Percentiles rank a stretch among this genome's conserved stretches.
Conservation (phyloP, 2,888 invertebrate species). For the Teleiodes luculella region DNA sequence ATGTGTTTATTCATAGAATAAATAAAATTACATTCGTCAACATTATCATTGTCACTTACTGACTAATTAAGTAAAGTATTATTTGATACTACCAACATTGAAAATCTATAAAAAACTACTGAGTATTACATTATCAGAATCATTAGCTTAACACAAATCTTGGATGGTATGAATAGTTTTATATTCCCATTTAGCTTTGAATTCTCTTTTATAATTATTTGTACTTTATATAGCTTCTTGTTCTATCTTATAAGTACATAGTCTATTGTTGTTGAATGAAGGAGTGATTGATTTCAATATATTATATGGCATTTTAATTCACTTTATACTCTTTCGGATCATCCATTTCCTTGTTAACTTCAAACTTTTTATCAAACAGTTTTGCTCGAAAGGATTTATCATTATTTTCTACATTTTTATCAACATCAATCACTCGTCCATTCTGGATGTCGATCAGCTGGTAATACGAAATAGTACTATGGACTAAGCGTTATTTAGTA, state of each 20-base stretch:
- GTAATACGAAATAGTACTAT: conserved; percentile 16
- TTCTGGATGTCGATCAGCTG: neutral
- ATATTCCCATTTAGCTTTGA: too few relatives aligned
- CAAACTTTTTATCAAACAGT: too few relatives aligned
- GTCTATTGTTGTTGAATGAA: too few relatives aligned
- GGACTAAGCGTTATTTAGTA: conserved; percentile 43
- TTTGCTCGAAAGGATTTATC: neutral
- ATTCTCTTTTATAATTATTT: too few relatives aligned
- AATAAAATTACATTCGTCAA: conserved; percentile 48
- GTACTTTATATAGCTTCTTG: too few relatives aligned
- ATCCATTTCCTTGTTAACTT: too few relatives aligned
- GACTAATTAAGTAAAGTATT: conserved; percentile 19
- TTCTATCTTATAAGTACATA: too few relatives aligned
- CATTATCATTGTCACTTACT: conserved; percentile 8
- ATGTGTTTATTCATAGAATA: conserved; percentile 70
- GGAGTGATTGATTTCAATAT: too few relatives aligned
- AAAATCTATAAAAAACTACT: neutral
- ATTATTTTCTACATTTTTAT: neutral
- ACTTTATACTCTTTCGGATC: too few relatives aligned
- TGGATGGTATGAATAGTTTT: neutral
- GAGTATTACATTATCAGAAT: neutral
- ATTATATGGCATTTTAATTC: too few relatives aligned
- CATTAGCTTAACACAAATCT: neutral
- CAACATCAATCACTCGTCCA: neutral
- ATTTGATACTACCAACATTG: conserved; percentile 20